Base-by-base conservation (phyloP, 1,140 invertebrate genomes). In the Ericerus pela region DNA sequence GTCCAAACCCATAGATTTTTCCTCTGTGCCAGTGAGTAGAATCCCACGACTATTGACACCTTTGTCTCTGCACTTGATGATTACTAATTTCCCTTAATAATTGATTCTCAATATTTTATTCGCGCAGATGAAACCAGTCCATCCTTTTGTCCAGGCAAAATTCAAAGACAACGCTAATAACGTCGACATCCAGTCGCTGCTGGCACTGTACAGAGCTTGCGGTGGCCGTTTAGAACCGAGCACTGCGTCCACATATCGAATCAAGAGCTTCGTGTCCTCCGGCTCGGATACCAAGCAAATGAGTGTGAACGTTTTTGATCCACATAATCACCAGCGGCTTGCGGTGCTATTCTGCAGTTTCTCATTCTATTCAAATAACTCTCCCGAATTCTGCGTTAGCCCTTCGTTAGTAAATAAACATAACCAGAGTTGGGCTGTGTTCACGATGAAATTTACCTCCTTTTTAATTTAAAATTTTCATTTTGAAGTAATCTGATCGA, bases 261-360 rank as follows among this genome's bases (percentile, higher is more conserved):
- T n/a, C n/a, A n/a, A n/a, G n/a, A n/a, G n/a, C n/a, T n/a, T n/a
- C n/a, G n/a, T n/a, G n/a, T n/a, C n/a, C n/a, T n/a, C n/a, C n/a
- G n/a, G n/a, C n/a, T n/a, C n/a, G n/a, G n/a, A n/a, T n/a, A n/a
- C n/a, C n/a, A 58, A 53, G 16, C 63, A 68, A 14, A 60, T 51
- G 36, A 28, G 47, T n/a, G 63, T 77, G 8, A 93, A 97, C 69
- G 88, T 88, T 22, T 70, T 97, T 1, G 84, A 92, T 66, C 83
- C 86, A 0, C 76, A 76, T 43, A 84, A 84, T 68, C 94, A 97
- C 70, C 94, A 98, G 72, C 71, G 80, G 33, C 69, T 98, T 8
- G 79, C 87, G 5, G 82, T 97, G 27, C 72, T 97, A 27, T 92
- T 96, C 66, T 96, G 90, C 65, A 96, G 88, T 68, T 96, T 88